Base-by-base conservation (phyloP, 2,113 vertebrate species). In the Lagopus leucura region DNA sequence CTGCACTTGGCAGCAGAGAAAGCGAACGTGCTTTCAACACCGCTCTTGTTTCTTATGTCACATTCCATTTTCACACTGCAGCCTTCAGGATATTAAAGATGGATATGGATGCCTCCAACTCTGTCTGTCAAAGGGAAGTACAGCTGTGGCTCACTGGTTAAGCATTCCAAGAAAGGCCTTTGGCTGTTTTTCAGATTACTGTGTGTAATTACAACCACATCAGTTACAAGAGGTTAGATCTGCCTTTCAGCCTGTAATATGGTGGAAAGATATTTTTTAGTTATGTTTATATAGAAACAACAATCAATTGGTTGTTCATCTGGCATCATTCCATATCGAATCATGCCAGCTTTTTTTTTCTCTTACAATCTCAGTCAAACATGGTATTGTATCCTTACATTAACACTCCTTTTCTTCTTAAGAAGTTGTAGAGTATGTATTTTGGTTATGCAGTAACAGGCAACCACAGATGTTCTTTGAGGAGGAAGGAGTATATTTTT, bases 1-100 rank as follows among this genome's bases (percentile, higher is more conserved):
- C 40, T 64, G 16, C 2, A 8, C 13, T 47, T 61, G 67, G 27
- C 20, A 47, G 7, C n/a, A n/a, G n/a, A n/a, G n/a, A n/a, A n/a
- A n/a, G n/a, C 6, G 13, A 58, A 78, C 57, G 24, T 0, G 0
- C 10, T 30, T 57, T 58, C 47, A 88, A 57, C 22, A n/a, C 8
- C 5, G 3, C 27, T 80, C 74, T 45, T 54, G 15, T 77, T 47
- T 38, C 34, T 42, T 88, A 8, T 71, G 38, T 86, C n/a, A 32
- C 10, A 4, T 76, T 66, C 52, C 0, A 1, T 73, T 92, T 91
- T 88, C 60, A 27, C 2, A 0, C 54, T 42, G 54, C 24, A 24
- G 13, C 30, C n/a, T 38, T 60, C 3, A 2, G 36, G 17, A 24
- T 75, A 32, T 2, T 88, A 55, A 93, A n/a, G 30, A 60, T 65